Evolutionary conservation across 2,113 vertebrate genomes (phyloP).

Genomic region (Gobio gobio): DNA sequence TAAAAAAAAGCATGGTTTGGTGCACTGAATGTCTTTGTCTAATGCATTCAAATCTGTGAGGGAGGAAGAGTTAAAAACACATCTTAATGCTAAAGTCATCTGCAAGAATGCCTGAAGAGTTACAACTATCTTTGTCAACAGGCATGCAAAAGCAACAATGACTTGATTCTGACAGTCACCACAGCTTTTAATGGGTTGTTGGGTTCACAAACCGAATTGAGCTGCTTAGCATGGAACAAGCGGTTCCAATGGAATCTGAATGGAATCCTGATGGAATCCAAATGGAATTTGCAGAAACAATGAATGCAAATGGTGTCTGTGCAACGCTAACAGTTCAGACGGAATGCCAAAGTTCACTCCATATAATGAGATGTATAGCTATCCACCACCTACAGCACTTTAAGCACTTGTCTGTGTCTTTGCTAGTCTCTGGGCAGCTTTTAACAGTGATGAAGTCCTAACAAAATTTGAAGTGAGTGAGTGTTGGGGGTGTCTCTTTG

Average conservation of each 20-base stretch:
- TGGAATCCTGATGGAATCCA: neutral
- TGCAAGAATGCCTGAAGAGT: neutral
- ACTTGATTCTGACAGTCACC: conserved; percentile 1
- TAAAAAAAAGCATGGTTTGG: neutral
- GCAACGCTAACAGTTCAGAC: neutral
- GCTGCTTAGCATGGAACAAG: neutral
- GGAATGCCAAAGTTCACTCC: neutral
- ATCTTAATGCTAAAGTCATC: neutral
- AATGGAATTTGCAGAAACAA: conserved; percentile 23
- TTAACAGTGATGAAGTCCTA: conserved; percentile 21
- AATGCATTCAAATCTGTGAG: neutral
- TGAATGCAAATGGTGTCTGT: neutral
- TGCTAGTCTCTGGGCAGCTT: conserved; percentile 17
- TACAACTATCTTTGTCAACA: neutral
- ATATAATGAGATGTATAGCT: conserved; percentile 21
- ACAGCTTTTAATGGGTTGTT: neutral
- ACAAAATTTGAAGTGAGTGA: conserved; percentile 39
- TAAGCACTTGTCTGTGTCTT: conserved; percentile 21
- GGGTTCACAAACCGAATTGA: neutral
- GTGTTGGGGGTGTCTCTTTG: conserved; percentile 28
- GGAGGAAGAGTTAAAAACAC: neutral
- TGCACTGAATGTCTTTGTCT: neutral
- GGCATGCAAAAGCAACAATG: conserved; percentile 26
- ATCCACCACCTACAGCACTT: conserved; percentile 1
- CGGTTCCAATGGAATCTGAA: neutral